These are phyloP conservation scores for Parauchenoglanis punctatus DNA, from an alignment of 2,797 vertebrate genomes.

Conservation along the genomic window DNA sequence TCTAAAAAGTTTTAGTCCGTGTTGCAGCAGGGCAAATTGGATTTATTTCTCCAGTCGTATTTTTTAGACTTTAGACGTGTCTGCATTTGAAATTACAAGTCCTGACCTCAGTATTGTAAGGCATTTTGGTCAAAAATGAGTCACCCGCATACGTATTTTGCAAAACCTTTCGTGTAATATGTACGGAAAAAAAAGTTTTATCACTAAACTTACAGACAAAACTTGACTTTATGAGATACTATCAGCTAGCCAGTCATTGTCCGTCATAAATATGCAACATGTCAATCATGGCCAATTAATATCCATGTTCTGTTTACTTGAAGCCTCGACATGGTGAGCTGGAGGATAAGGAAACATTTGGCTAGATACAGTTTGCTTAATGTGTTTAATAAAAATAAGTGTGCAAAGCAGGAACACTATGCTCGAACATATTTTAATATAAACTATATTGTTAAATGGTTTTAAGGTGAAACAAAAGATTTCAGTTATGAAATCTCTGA, in stretches of 20 bases:
- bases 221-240: not conserved
- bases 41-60: not conserved
- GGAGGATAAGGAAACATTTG: not conserved
- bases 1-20: not conserved
- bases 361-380: not conserved
- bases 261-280: not conserved
- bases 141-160: not conserved
- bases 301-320: not conserved
- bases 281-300: not conserved
- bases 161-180: not conserved
- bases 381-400: not conserved
- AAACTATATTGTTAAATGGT: not conserved
- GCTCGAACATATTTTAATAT: not conserved
- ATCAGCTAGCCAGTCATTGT: not conserved
- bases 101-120: not conserved
- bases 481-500: not conserved
- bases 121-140: not conserved
- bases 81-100: not conserved
- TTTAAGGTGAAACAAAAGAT: not conserved
- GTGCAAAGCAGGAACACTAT: not conserved
- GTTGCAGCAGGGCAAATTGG: not conserved
- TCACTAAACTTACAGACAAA: not conserved
- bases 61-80: not conserved
- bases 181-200: not conserved
- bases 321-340: not conserved